phyloP scores from a whole-genome alignment of 1,140 invertebrate genomes.

The Ridgeia piscesae region DNA sequence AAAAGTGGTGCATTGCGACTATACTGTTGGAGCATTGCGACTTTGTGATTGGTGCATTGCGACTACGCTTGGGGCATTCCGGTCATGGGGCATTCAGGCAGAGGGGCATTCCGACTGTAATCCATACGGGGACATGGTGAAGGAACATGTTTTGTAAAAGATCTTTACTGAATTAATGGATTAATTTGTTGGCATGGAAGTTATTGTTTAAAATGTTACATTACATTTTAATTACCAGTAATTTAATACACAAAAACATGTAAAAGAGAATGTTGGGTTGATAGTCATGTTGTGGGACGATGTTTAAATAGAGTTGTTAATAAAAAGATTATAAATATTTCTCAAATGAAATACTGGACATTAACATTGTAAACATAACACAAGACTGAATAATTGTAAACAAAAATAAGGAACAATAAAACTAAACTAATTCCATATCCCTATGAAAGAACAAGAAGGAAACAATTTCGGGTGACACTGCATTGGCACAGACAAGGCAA shows the following conservation, averaged over 20 bases:
- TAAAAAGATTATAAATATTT: background rate
- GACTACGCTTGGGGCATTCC: no score
- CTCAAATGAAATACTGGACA: background rate
- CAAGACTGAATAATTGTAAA: no score
- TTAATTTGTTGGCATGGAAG: background rate
- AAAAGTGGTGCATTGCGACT: no score
- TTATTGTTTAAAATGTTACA: background rate
- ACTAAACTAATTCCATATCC: background rate
- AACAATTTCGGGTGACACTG: background rate
- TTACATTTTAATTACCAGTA: background rate
- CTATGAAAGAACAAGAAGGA: background rate
- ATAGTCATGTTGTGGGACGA: background rate
- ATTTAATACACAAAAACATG: background rate
- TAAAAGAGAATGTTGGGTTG: background rate
- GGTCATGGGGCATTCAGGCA: no score
- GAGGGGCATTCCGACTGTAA: no score
- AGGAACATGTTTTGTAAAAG: no score
- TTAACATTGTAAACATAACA: background rate
- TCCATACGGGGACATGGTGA: no score
- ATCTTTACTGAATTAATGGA: no score
- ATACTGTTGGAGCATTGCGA: no score
- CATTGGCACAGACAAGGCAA: background rate
- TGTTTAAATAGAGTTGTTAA: background rate
- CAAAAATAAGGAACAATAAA: background rate
- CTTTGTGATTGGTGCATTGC: no score